Evolutionary conservation across 2,888 invertebrate genomes (phyloP).

Genomic region (Cosmia pyralina): DNA sequence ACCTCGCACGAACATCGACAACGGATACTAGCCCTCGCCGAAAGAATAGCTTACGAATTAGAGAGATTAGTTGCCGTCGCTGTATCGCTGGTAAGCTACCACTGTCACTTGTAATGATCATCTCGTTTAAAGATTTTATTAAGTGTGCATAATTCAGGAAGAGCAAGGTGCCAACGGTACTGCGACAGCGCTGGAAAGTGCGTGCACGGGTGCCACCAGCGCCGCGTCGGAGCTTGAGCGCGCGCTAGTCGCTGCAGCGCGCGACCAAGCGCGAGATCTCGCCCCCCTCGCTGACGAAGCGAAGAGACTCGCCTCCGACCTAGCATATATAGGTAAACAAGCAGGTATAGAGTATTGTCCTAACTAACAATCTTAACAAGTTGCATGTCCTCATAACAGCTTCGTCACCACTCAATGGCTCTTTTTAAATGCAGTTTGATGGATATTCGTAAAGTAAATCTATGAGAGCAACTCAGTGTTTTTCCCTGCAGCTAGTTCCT

Average conservation of each 20-base stretch:
- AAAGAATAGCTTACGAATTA: slow-evolving; percentile 97
- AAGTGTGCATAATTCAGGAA: slow-evolving; percentile 73
- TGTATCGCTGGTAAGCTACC: slow-evolving; percentile 93
- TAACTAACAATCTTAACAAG: slow-evolving; percentile 71
- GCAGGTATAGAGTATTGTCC: slow-evolving; percentile 82
- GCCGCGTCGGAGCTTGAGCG: slow-evolving; percentile 96
- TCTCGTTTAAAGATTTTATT: slow-evolving; percentile 35
- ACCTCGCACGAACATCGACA: slow-evolving; percentile 99
- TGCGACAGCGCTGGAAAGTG: slow-evolving; percentile 88
- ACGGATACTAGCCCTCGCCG: slow-evolving; percentile 96
- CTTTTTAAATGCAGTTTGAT: neutral
- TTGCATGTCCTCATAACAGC: slow-evolving; percentile 57
- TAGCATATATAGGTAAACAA: slow-evolving; percentile 88
- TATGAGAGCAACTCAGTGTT: slow-evolving; percentile 13
- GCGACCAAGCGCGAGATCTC: slow-evolving; percentile 86
- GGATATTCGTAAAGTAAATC: slow-evolving; percentile 8
- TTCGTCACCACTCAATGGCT: slow-evolving; percentile 35
- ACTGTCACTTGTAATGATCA: slow-evolving; percentile 24
- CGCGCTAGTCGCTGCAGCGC: slow-evolving; percentile 92
- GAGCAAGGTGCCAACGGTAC: slow-evolving; percentile 82
- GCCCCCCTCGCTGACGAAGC: slow-evolving; percentile 86
- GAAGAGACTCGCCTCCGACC: slow-evolving; percentile 85
- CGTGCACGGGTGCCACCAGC: slow-evolving; percentile 92
- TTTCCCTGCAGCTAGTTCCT: slow-evolving; percentile 85
- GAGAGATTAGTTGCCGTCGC: slow-evolving; percentile 97